These are phyloP conservation scores for Daboia siamensis DNA, from an alignment of 2,113 vertebrate species.

Conservation along the genomic window DNA sequence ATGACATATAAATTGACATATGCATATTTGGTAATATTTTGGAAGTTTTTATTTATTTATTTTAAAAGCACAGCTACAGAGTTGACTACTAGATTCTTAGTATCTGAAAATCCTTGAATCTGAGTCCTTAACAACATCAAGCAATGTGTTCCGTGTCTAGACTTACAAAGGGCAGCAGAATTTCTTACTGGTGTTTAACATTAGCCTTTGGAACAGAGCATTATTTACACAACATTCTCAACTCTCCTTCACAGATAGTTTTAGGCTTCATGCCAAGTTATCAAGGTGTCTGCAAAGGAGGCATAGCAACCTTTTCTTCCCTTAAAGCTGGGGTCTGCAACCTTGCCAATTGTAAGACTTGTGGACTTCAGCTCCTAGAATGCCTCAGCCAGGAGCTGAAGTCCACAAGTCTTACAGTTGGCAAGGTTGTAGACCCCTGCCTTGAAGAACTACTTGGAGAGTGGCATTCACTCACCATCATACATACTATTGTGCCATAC, in stretches of 20 bases:
- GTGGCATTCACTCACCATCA: not conserved
- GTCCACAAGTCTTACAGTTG: no score
- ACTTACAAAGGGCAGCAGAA: not conserved
- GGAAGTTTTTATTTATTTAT: not conserved
- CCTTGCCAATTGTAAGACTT: no score
- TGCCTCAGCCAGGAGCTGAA: no score
- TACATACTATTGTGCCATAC: not conserved
- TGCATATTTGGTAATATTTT: slow-evolving; percentile 48
- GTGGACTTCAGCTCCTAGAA: no score
- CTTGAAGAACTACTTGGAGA: not conserved
- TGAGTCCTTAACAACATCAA: not conserved
- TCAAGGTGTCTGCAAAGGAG: not conserved
- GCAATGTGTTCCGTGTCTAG: not conserved
- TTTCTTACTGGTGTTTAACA: not conserved
- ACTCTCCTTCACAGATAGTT: not conserved
- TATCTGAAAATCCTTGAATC: not conserved
- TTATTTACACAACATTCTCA: not conserved
- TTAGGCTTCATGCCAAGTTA: not conserved
- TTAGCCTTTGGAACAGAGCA: not conserved
- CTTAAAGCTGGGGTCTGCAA: not conserved
- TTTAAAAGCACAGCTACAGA: not conserved
- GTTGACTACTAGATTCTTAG: not conserved
- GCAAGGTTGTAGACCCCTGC: no score
- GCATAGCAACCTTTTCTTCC: not conserved
- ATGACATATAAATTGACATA: not conserved